Base-by-base conservation (phyloP, 2,888 invertebrate species). In the Ypsolopha scabrella region DNA sequence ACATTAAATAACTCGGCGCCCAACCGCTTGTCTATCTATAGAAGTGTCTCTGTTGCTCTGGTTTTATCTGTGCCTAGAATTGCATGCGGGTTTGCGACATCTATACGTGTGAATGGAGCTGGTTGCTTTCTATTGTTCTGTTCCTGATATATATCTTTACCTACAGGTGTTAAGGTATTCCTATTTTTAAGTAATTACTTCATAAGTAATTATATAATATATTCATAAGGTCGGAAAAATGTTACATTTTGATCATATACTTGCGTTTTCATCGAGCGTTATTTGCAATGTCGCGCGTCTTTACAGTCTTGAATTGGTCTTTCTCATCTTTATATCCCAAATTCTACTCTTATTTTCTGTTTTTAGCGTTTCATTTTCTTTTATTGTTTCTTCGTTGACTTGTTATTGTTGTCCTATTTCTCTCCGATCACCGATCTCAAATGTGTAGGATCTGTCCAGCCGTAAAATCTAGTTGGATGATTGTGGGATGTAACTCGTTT, bases 1-100 rank as follows among this genome's bases (percentile, higher is more conserved):
- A 68, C 71, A 74, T n/a, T 50, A 50, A 35, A 70, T 72, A 66
- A 74, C 65, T 70, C 66, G 65, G 65, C 66, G 67, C 70, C 70
- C 70, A 37, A 7, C 34, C 35, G 41, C 10, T 13, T 43, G 41
- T 33, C 39, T 51, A 51, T 51, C 51, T 45, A 51, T 51, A 51
- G 51, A 41, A 49, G 10, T 49, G 49, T 49, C 49, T 39, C 49
- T 39, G 24, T 49, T 49, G 49, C 41, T 36, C 9, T 33, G 10
- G 49, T 34, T 24, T 49, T 49, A 49, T 49, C 49, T 49, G 14
- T 47, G 36, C 8, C 47, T 36, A 37, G 39, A 39, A 49, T 41
- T 49, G 49, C 49, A 49, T 11, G 24, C 39, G 39, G n/a, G 9
- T 39, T 49, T 49, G 49, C 49, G 41, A 47, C 36, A 47, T 47